Conservation (phyloP, 2,113 vertebrate genomes). For the Raja brachyura region DNA sequence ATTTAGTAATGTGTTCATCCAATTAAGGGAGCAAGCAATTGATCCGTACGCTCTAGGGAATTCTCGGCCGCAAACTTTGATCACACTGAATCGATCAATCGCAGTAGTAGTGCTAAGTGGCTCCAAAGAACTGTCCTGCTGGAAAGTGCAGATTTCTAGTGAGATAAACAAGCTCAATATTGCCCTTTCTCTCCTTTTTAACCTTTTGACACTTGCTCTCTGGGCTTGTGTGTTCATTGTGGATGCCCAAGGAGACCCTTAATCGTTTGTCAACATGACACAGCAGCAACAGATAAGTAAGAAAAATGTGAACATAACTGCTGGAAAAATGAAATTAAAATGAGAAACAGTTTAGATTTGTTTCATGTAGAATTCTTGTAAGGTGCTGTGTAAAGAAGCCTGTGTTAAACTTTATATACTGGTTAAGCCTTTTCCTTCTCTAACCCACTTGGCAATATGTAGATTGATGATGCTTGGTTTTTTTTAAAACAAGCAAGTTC, state of each 20-base stretch:
- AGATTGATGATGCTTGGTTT: not conserved
- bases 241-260: not conserved
- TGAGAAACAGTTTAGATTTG: not conserved
- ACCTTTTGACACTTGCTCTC: not conserved
- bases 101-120: not conserved
- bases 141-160: not conserved
- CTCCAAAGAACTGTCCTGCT: not conserved
- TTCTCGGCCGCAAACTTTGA: not conserved
- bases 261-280: not conserved
- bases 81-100: not conserved
- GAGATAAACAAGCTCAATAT: not conserved
- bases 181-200: too few relatives aligned
- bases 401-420: not conserved
- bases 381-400: not conserved
- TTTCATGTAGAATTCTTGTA: not conserved
- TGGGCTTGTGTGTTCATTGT: not conserved
- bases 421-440: not conserved
- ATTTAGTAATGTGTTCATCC: not conserved
- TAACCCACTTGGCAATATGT: not conserved
- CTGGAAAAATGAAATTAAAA: not conserved
- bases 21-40: not conserved
- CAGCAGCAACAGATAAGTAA: not conserved
- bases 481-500: not conserved
- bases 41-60: not conserved
- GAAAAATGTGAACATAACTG: not conserved